Base-by-base conservation (phyloP, 2,888 invertebrate species). In the Galerucella nymphaeae region DNA sequence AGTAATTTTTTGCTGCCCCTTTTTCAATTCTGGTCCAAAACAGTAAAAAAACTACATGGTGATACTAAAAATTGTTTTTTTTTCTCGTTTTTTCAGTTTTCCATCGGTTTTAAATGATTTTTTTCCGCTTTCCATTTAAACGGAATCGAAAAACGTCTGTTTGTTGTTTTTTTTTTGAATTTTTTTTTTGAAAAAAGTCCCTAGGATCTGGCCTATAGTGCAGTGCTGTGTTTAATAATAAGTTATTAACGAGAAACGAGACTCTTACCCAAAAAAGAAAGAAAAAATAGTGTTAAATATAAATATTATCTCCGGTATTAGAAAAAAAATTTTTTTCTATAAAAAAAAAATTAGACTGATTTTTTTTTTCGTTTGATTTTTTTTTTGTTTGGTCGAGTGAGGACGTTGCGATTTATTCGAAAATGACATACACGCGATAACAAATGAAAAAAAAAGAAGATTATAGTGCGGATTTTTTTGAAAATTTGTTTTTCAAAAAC, bases 181-280 rank as follows among this genome's bases (percentile, higher is more conserved):
- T 58, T 23, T 14, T 20, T 38, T 14, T 14, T 41, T 61, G 61
- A 41, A 38, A 61, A 61, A 61, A 61, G 61, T 61, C 61, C 61
- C 61, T 42, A 18, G 61, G 61, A 61, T 61, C 61, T 61, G 61
- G 61, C 61, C 61, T 61, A 61, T 61, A 61, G 69, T 70, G 69
- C 69, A 70, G 84, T 85, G 83, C 83, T 82, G 83, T 83, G 82
- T 83, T 82, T 65, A 80, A 80, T 77, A 77, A 30, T 81, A 81
- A 83, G 79, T 82, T 81, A 82, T n/a, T 41, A 53, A 41, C 41
- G 41, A 61, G 61, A 61, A 41, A 61, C 58, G 11, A 14, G 20
- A 58, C 61, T 61, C 16, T 41, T 61, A 59, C 59, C n/a, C 41
- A 61, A 61, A 61, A 30, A 59, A 59, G 30, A 14, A 48, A 48